Percentiles rank a stretch among this genome's conserved stretches.
Conservation (phyloP, 2,113 vertebrate species). For the Pogona vitticeps region DNA sequence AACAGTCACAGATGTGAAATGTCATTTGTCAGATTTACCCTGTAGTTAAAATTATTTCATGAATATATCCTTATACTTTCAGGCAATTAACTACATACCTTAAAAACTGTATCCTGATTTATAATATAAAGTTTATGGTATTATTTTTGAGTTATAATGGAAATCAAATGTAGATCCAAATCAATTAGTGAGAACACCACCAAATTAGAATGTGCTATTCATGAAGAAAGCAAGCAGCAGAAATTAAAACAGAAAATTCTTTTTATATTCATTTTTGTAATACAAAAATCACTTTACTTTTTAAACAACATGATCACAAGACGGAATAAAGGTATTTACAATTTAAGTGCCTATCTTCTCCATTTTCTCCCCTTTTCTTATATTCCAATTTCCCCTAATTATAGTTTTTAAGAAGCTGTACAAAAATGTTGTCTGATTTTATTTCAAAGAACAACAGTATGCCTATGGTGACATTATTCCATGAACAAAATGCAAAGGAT, state of each 20-base stretch:
- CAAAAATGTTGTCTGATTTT: neutral
- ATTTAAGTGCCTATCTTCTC: neutral
- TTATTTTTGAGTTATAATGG: neutral
- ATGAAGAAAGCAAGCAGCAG: neutral
- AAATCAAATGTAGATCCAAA: neutral
- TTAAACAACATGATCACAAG: too few species aligned
- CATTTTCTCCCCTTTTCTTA: neutral
- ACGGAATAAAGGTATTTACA: too few species aligned
- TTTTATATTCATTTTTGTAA: too few species aligned
- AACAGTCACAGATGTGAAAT: too few species aligned
- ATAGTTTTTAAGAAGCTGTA: neutral
- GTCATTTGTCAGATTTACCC: too few species aligned
- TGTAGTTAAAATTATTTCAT: neutral
- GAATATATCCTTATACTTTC: neutral
- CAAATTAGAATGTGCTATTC: neutral
- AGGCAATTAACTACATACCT: neutral
- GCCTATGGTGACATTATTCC: conserved; percentile 19
- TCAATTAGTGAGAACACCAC: neutral
- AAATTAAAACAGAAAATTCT: too few species aligned
- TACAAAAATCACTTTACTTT: too few species aligned
- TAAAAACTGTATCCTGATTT: neutral
- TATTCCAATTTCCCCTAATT: neutral
- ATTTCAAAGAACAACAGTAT: neutral
- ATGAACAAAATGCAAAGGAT: conserved; percentile 9
- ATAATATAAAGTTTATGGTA: neutral